These are phyloP conservation scores for Mastacembelus armatus DNA, from an alignment of 2,797 vertebrate species.

Conservation along the genomic window DNA sequence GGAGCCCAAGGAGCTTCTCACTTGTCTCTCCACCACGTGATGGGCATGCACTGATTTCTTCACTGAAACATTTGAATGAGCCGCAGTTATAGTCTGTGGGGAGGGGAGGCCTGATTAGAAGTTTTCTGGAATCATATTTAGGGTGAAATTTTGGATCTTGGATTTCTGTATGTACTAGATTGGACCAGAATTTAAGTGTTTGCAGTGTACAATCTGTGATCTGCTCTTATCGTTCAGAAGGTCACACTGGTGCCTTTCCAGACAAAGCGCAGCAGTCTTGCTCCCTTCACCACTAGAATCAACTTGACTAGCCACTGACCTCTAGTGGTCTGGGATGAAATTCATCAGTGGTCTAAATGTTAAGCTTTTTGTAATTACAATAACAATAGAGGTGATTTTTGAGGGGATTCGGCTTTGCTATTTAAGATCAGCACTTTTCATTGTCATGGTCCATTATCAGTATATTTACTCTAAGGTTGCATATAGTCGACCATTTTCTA, in stretches of 20 bases:
- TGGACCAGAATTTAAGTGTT: background rate
- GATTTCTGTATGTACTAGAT: slow-evolving; percentile 1
- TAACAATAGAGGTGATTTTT: slow-evolving; percentile 42
- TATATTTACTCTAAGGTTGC: background rate
- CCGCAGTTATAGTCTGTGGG: slow-evolving; percentile 13
- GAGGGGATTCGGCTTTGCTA: slow-evolving; percentile 26
- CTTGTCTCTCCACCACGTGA: slow-evolving; percentile 56
- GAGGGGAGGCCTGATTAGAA: slow-evolving; percentile 6
- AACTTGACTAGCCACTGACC: slow-evolving; percentile 75
- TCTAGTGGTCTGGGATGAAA: slow-evolving; percentile 76
- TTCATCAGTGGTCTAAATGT: slow-evolving; percentile 33
- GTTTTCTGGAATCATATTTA: slow-evolving; percentile 10
- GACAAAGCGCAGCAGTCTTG: slow-evolving; percentile 42
- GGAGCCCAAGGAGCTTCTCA: slow-evolving; percentile 61
- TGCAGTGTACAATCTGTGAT: slow-evolving; percentile 1
- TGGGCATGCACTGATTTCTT: slow-evolving; percentile 43
- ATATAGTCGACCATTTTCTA: slow-evolving; percentile 3
- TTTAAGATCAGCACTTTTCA: slow-evolving; percentile 19
- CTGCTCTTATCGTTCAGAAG: slow-evolving; percentile 46
- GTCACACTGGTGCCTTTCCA: slow-evolving; percentile 35
- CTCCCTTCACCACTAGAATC: slow-evolving; percentile 2
- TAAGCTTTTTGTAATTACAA: slow-evolving; percentile 51
- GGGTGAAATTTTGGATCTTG: slow-evolving; percentile 5
- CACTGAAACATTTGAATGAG: slow-evolving; percentile 55
- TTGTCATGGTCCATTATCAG: background rate